Conservation (phyloP, 30 jellyfish, hydroid and myxozoan species). For the Chironex yamaguchii region DNA sequence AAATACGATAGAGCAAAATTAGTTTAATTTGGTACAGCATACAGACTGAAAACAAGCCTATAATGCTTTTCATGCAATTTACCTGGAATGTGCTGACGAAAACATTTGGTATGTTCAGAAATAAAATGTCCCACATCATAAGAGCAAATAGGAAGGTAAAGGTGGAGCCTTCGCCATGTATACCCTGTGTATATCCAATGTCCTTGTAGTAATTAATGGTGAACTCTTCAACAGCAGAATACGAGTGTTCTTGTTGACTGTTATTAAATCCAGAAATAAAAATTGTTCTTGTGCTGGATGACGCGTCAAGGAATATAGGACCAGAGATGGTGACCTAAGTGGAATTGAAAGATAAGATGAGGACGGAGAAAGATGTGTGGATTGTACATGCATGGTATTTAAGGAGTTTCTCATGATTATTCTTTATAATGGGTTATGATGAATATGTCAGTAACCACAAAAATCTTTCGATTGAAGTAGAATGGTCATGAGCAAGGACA, state of each 20-base stretch:
- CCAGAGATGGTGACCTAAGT: conserved; percentile 83
- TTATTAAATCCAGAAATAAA: conserved; percentile 42
- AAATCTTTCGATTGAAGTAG: too few relatives aligned
- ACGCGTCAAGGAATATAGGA: conserved; percentile 78
- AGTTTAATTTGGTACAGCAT: too few relatives aligned
- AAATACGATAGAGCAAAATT: too few relatives aligned
- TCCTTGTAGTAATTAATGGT: conserved; percentile 72
- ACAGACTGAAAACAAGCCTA: too few relatives aligned
- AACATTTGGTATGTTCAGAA: conserved; percentile 78
- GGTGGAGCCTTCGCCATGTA: conserved; percentile 94
- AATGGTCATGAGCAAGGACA: too few relatives aligned
- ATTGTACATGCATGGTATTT: too few relatives aligned
- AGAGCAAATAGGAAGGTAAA: conserved; percentile 68
- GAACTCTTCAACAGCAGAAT: conserved; percentile 76
- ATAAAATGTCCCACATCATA: conserved; percentile 90
- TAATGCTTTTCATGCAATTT: too few relatives aligned
- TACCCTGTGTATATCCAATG: conserved; percentile 81
- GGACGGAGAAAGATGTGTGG: background rate
- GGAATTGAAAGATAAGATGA: background rate
- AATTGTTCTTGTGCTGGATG: conserved; percentile 86
- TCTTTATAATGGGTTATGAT: too few relatives aligned
- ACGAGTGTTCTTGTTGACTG: conserved; percentile 9
- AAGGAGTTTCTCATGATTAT: too few relatives aligned
- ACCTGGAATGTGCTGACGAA: conserved; percentile 88
- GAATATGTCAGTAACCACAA: too few relatives aligned